Conservation (phyloP, 2,113 vertebrate genomes). For the Datnioides undecimradiatus region DNA sequence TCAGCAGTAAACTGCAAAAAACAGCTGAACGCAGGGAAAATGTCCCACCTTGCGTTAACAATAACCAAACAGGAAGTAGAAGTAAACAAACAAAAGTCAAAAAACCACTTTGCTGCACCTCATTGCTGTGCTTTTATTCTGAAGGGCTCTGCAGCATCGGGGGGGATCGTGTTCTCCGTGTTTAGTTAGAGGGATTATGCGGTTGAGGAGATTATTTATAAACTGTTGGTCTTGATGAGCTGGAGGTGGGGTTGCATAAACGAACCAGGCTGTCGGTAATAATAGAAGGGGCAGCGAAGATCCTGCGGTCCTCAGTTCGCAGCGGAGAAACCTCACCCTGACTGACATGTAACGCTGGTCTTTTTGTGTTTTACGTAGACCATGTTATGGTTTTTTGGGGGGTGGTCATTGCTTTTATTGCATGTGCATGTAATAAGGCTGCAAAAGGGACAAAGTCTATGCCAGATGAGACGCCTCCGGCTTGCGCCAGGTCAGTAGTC, state of each 20-base stretch:
- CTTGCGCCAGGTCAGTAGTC: too few species aligned
- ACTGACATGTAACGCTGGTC: background rate
- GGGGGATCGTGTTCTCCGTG: constrained; percentile 2
- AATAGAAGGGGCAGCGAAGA: constrained; percentile 48
- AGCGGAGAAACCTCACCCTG: background rate
- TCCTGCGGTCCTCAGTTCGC: background rate
- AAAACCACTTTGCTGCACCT: background rate
- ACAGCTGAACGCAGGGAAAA: too few species aligned
- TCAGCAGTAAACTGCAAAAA: too few species aligned
- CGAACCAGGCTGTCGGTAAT: constrained; percentile 59
- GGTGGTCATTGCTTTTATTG: too few species aligned
- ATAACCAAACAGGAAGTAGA: background rate
- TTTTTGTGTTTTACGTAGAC: too few species aligned
- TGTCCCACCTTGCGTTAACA: background rate
- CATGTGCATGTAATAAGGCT: background rate
- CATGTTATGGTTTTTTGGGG: too few species aligned
- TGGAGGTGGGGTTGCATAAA: constrained; percentile 63
- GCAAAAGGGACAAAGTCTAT: too few species aligned
- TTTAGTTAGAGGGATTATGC: constrained; percentile 45
- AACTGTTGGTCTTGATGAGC: constrained; percentile 53
- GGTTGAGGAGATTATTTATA: constrained; percentile 66
- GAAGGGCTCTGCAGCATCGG: background rate
- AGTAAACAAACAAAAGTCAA: background rate
- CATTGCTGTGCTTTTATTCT: background rate
- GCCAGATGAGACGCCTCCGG: too few species aligned